Base-by-base conservation (phyloP, 1,140 invertebrate species). In the Idris sp. region DNA sequence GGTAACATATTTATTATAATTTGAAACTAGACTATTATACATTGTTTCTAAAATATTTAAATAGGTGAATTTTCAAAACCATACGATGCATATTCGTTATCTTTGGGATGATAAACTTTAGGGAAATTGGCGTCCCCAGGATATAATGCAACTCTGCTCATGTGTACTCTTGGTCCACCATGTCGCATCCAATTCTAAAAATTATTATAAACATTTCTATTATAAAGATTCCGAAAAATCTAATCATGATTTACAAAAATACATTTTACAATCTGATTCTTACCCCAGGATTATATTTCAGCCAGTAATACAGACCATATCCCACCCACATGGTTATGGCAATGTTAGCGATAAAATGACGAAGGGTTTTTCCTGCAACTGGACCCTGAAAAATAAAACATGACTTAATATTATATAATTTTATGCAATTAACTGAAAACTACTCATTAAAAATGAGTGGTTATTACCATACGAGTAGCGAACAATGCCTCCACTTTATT, bases 241-340 rank as follows among this genome's bases (percentile, higher is more conserved):
- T 2, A 22, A 22, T 22, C 6, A 6, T 22, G 6, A 22, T 6
- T 22, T 22, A 22, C 6, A 4, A 4, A 22, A 22, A 22, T 22
- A 22, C 2, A 4, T 22, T 22, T 22, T n/a, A n/a, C n/a, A n/a
- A n/a, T n/a, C n/a, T n/a, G n/a, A n/a, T 22, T 6, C 19, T 22
- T 22, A 22, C 92, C 84, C 92, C 91, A 59, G 83, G 87, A 84
- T 94, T 91, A 78, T 95, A 96, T 87, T 95, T 95, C 36, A 93
- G 91, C 72, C 95, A 94, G 81, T 96, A 95, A 51, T 89, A 89
- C 4, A 69, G 67, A 36, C 76, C 78, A 75, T 92, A 90, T 9
- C 89, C 59, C n/a, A 78, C 82, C 26, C 87, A 53, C 9, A 89
- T 58, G 9, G 84, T 77, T 18, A 93, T 74, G 1, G 89, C 62